A percentile compares a stretch with the other conserved stretches of the same genome.
Evolutionary conservation across 1,140 invertebrate species (phyloP).

Genomic region (Caerostris extrusa): DNA sequence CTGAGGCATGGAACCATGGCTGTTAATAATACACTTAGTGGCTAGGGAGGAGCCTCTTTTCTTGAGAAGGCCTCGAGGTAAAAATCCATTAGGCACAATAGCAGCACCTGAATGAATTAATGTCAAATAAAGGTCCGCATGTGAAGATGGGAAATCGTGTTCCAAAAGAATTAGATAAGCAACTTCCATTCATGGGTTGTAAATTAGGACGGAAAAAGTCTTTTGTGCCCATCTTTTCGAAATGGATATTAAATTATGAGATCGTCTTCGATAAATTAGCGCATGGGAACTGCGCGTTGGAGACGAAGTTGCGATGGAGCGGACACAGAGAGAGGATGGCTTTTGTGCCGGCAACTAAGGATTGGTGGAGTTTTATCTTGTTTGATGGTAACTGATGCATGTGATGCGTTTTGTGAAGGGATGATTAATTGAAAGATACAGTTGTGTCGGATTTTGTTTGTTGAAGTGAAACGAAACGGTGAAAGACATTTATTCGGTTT

Average conservation of each 20-base stretch:
- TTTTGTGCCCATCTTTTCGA: not conserved
- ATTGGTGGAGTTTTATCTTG: too few relatives aligned
- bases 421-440: too few relatives aligned
- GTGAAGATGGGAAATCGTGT: not conserved
- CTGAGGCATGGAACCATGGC: not conserved
- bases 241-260: conserved; percentile 43
- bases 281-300: not conserved
- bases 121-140: conserved; percentile 10
- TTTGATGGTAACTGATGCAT: too few relatives aligned
- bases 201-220: conserved; percentile 39
- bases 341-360: too few relatives aligned
- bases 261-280: conserved; percentile 6
- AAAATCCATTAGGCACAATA: conserved; percentile 54
- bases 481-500: too few relatives aligned
- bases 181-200: conserved; percentile 20
- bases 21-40: conserved; percentile 41
- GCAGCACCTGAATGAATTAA: conserved; percentile 36
- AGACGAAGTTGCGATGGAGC: too few relatives aligned
- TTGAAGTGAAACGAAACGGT: too few relatives aligned
- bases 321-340: too few relatives aligned
- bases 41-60: conserved; percentile 17
- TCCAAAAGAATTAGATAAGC: conserved; percentile 21
- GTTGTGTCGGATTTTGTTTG: too few relatives aligned
- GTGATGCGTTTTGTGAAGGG: too few relatives aligned
- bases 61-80: conserved; percentile 13